A percentile compares a stretch with the other conserved stretches of the same genome.
phyloP scores from a whole-genome alignment of 2,888 invertebrate species.

The Chesias legatella region DNA sequence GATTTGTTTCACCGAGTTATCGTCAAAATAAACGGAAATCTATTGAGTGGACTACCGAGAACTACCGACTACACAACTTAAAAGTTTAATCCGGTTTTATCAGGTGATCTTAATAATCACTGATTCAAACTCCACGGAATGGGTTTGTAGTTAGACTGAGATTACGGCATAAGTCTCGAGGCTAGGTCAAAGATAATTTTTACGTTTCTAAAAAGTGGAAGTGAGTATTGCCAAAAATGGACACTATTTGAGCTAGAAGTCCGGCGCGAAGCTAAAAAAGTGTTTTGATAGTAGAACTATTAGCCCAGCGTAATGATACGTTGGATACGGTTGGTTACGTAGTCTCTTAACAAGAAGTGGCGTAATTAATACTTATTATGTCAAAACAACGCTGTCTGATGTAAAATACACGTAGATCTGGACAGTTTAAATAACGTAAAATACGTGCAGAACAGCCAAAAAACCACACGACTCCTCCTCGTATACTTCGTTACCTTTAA shows the following conservation, averaged over 20 bases:
- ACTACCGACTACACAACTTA: constrained; percentile 31
- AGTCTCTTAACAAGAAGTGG: no score
- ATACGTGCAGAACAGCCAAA: constrained; percentile 15
- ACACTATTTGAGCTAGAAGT: no score
- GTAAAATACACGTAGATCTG: not conserved
- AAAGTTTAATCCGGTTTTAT: constrained; percentile 41
- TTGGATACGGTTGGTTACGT: no score
- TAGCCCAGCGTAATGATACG: no score
- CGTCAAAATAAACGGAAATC: constrained; percentile 31
- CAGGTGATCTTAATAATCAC: constrained; percentile 32
- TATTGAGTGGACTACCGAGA: constrained; percentile 22
- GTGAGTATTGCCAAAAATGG: no score
- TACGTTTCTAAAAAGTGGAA: no score
- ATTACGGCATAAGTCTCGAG: no score
- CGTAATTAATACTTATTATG: no score
- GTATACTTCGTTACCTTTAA: constrained; percentile 35
- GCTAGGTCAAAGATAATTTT: no score
- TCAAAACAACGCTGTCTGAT: no score
- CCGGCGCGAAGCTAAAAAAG: no score
- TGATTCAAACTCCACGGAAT: constrained; percentile 29
- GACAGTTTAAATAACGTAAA: constrained; percentile 11
- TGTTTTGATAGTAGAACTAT: no score
- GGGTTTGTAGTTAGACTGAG: constrained; percentile 18
- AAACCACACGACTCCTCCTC: constrained; percentile 27
- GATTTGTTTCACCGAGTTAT: constrained; percentile 22